Conservation (phyloP, 2,888 invertebrate species). For the Eurytoma californica region DNA sequence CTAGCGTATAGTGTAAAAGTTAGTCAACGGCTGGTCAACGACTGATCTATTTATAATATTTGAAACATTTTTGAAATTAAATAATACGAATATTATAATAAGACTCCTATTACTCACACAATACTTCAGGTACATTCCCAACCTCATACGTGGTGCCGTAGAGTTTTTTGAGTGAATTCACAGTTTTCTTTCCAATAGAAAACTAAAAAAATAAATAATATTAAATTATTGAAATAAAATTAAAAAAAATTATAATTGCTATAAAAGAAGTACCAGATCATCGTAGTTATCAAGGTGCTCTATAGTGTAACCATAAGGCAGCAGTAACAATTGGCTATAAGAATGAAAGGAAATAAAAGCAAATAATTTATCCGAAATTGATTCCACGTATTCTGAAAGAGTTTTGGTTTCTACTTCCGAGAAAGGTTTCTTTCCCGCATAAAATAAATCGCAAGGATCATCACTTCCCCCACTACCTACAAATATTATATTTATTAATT, state of each 20-base stretch:
- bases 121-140: constrained; percentile 78
- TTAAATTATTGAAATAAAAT: background rate
- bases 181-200: constrained; percentile 74
- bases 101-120: constrained; percentile 34
- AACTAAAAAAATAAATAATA: background rate
- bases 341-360: constrained; percentile 86
- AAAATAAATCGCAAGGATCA: constrained; percentile 79
- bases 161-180: constrained; percentile 76
- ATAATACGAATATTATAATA: background rate
- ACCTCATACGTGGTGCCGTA: constrained; percentile 79
- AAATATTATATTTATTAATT: background rate
- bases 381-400: constrained; percentile 77
- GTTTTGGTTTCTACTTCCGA: constrained; percentile 82
- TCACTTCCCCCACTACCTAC: constrained; percentile 78
- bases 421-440: constrained; percentile 81
- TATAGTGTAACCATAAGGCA: constrained; percentile 83
- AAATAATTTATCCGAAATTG: constrained; percentile 76
- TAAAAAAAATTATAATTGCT: background rate
- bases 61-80: background rate
- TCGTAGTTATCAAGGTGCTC: constrained; percentile 78
- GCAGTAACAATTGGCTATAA: constrained; percentile 82
- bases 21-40: too few relatives aligned
- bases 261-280: constrained; percentile 72
- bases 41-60: too few relatives aligned
- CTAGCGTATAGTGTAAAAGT: too few relatives aligned